Percentiles rank a stretch among this genome's conserved stretches.
These are phyloP conservation scores for Chondrilla cf. caribensis DNA, from an alignment of 37 sponge, comb jelly and placozoan species.

Conservation along the genomic window DNA sequence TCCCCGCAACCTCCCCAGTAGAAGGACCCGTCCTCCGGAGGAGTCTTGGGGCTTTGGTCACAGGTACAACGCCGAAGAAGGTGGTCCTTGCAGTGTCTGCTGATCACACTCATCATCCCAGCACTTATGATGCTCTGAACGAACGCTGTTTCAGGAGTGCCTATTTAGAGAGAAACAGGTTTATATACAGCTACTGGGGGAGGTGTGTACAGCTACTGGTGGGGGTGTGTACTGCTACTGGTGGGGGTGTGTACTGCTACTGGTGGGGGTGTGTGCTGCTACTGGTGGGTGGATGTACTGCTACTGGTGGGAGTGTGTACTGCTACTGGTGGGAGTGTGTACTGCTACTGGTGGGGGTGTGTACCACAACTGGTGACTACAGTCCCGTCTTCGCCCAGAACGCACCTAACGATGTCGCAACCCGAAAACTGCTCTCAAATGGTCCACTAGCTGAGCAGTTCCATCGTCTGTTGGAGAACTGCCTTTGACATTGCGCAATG, in stretches of 20 bases:
- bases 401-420: not conserved
- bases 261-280: too few relatives aligned
- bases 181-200: not conserved
- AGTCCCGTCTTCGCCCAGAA: too few relatives aligned
- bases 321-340: too few relatives aligned
- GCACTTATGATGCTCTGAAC: conserved; percentile 67
- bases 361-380: too few relatives aligned
- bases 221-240: too few relatives aligned
- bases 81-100: conserved; percentile 37
- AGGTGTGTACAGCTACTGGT: not conserved
- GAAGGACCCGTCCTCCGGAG: conserved; percentile 32
- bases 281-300: not conserved
- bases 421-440: not conserved
- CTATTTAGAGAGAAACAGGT: conserved; percentile 34
- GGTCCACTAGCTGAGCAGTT: not conserved
- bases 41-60: conserved; percentile 30
- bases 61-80: conserved; percentile 49
- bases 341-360: too few relatives aligned
- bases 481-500: not conserved
- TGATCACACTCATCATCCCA: conserved; percentile 44
- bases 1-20: conserved; percentile 72
- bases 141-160: conserved; percentile 59
- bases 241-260: too few relatives aligned
- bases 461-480: not conserved
- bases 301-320: not conserved